Conservation (phyloP, 2,113 vertebrate species). For the Bufo bufo region DNA sequence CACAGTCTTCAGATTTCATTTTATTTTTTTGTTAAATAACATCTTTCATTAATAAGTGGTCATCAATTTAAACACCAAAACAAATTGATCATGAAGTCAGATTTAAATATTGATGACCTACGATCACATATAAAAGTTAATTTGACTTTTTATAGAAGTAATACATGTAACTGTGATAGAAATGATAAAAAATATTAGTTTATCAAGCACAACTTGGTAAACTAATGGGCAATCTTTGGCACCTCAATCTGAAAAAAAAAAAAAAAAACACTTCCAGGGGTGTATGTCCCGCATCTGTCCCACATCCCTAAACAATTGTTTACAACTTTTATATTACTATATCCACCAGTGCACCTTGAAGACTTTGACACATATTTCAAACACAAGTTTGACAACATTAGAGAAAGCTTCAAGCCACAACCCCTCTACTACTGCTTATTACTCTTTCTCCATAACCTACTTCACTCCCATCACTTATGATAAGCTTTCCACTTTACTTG, state of each 20-base stretch:
- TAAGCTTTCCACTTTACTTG: too few relatives aligned
- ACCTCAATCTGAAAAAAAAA: neutral
- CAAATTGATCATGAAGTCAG: constrained; percentile 30
- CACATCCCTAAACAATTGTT: too few relatives aligned
- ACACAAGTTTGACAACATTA: too few relatives aligned
- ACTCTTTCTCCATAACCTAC: too few relatives aligned
- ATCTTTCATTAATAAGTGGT: constrained; percentile 46
- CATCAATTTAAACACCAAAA: constrained; percentile 24
- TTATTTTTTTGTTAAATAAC: constrained; percentile 34
- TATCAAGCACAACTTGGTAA: neutral
- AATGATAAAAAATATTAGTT: too few relatives aligned
- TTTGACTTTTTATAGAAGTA: neutral
- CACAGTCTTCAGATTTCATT: neutral
- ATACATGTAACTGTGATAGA: neutral
- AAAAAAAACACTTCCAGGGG: neutral
- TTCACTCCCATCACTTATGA: too few relatives aligned
- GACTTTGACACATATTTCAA: too few relatives aligned
- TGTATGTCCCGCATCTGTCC: too few relatives aligned
- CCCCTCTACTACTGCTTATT: too few relatives aligned
- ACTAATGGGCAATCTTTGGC: neutral
- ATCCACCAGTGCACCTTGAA: too few relatives aligned
- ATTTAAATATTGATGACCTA: constrained; percentile 23
- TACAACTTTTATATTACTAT: too few relatives aligned
- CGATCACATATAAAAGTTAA: neutral
- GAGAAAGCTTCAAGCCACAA: too few relatives aligned